Evolutionary conservation across 2,113 vertebrate species (phyloP).

Genomic region (Sigmodon hispidus): DNA sequence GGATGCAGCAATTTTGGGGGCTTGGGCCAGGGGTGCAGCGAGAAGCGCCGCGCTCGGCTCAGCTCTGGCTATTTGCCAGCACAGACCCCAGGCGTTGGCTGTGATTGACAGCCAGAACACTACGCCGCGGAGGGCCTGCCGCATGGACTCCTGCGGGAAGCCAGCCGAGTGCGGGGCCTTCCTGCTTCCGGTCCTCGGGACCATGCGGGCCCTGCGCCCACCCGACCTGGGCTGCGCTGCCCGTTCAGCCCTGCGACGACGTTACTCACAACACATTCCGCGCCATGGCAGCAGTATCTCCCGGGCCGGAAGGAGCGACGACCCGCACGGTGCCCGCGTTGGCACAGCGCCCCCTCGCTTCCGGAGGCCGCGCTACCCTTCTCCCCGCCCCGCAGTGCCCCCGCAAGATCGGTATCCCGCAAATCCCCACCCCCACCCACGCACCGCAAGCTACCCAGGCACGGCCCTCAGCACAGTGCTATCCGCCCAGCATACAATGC

Average conservation of each 20-base stretch:
- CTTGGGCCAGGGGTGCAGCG: background rate
- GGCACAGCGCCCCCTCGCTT: conserved; percentile 61
- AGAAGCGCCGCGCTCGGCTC: background rate
- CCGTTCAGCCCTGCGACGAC: background rate
- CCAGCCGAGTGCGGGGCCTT: background rate
- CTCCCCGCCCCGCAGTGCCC: background rate
- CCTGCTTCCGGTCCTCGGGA: background rate
- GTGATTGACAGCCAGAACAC: background rate
- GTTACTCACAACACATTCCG: conserved; percentile 72
- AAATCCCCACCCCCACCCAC: background rate
- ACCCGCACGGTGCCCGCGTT: background rate
- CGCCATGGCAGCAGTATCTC: conserved; percentile 63
- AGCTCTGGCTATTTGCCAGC: background rate
- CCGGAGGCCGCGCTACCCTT: conserved; percentile 41
- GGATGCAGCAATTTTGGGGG: background rate
- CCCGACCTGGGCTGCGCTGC: background rate
- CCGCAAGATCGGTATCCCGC: background rate
- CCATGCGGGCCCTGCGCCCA: background rate
- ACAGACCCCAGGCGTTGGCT: background rate
- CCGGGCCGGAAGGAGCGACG: conserved; percentile 44
- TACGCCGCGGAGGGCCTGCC: background rate
- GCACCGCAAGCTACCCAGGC: background rate
- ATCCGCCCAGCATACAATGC: no score
- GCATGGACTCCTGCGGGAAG: background rate
- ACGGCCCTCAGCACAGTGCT: background rate